Evolutionary conservation across 1,140 invertebrate species (phyloP).

Genomic region (Gonatopus flavifemur): DNA sequence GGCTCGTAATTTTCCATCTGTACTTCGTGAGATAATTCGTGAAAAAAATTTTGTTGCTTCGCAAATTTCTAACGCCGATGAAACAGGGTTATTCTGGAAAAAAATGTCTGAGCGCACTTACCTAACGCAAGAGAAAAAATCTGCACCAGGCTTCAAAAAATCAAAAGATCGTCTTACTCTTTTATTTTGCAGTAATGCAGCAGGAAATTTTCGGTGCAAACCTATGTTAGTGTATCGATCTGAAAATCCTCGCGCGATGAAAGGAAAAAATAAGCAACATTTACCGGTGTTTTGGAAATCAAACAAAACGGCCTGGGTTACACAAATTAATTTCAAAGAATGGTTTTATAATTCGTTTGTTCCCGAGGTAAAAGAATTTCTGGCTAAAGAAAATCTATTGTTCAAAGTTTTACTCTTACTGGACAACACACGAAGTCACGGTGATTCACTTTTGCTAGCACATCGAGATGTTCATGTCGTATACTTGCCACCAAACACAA

Average conservation of each 20-base stretch:
- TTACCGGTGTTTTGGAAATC: constrained; percentile 6
- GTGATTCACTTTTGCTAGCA: constrained; percentile 23
- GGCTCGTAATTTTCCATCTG: no score
- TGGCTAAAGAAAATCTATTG: constrained; percentile 39
- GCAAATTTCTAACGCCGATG: constrained; percentile 46
- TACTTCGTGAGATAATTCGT: no score
- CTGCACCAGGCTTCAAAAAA: constrained; percentile 40
- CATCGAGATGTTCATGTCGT: constrained; percentile 43
- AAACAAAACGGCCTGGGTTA: constrained; percentile 29
- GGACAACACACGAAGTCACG: constrained; percentile 57
- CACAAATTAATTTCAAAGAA: constrained; percentile 39
- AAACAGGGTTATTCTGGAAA: constrained; percentile 47
- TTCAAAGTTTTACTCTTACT: constrained; percentile 52
- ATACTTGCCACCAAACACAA: constrained; percentile 57
- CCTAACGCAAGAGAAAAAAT: constrained; percentile 38
- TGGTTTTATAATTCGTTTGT: constrained; percentile 26
- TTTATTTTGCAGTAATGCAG: constrained; percentile 43
- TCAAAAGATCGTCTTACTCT: constrained; percentile 43
- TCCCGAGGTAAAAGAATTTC: constrained; percentile 36
- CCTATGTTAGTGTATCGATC: constrained; percentile 51
- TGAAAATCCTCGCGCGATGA: constrained; percentile 45
- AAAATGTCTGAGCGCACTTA: constrained; percentile 38
- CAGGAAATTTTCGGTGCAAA: constrained; percentile 51
- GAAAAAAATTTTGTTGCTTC: no score
- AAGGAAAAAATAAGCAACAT: constrained; percentile 21